A percentile compares a stretch with the other conserved stretches of the same genome.
These are phyloP conservation scores for Montifringilla adamsi DNA, from an alignment of 2,113 vertebrate species.

Conservation along the genomic window DNA sequence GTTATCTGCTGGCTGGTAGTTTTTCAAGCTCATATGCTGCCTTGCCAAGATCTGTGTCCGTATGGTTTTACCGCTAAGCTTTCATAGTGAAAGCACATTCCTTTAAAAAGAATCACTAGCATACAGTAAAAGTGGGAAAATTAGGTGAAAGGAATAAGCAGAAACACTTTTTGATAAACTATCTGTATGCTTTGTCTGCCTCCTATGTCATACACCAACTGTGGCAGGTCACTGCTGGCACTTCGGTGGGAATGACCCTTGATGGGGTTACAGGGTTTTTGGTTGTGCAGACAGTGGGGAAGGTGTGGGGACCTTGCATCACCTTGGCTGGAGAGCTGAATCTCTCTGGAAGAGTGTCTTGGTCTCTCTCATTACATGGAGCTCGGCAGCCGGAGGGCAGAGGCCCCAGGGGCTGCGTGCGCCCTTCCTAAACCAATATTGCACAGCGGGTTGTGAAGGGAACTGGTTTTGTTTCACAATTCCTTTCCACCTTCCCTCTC, in stretches of 20 bases:
- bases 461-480: constrained; percentile 59
- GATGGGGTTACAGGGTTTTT: neutral
- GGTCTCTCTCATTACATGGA: neutral
- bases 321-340: constrained; percentile 12
- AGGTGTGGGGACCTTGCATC: neutral
- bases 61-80: neutral
- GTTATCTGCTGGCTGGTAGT: neutral
- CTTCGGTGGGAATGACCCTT: neutral
- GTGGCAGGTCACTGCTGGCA: neutral
- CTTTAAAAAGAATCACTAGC: neutral
- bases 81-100: neutral
- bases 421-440: constrained; percentile 51
- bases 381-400: neutral
- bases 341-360: neutral
- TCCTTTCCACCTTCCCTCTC: constrained; percentile 37
- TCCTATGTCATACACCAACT: fast-evolving
- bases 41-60: neutral
- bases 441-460: constrained; percentile 24
- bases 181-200: neutral
- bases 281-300: neutral
- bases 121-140: neutral
- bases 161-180: neutral
- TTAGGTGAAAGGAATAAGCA: neutral
- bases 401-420: neutral
- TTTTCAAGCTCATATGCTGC: neutral